Conservation (phyloP, 2,888 invertebrate species). For the Nebria salina region DNA sequence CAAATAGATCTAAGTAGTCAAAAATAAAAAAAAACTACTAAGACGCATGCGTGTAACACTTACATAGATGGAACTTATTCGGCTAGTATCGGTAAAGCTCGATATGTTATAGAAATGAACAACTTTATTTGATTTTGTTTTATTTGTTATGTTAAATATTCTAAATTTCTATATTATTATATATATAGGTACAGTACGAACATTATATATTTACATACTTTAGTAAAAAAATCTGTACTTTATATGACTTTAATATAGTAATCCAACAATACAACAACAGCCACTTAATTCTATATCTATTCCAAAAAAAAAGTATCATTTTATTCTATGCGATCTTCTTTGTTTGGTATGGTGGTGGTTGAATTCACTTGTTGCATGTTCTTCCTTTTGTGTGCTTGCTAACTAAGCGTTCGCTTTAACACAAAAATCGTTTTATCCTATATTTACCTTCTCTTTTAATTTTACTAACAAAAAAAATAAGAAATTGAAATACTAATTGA, state of each 20-base stretch:
- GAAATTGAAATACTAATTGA: not conserved
- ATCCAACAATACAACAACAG: too few relatives aligned
- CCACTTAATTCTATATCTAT: too few relatives aligned
- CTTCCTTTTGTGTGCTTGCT: constrained; percentile 13
- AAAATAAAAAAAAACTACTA: not conserved
- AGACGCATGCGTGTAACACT: not conserved
- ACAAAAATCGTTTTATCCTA: constrained; percentile 1
- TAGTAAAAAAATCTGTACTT: not conserved
- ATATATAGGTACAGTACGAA: too few relatives aligned
- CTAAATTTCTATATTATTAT: too few relatives aligned
- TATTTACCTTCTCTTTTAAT: constrained; percentile 1
- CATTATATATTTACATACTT: too few relatives aligned
- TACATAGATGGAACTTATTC: not conserved
- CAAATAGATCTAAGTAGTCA: not conserved
- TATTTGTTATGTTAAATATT: too few relatives aligned
- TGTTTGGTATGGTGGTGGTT: constrained; percentile 19
- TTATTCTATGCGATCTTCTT: not conserved
- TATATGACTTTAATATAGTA: too few relatives aligned
- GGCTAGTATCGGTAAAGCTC: not conserved
- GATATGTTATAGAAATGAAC: not conserved
- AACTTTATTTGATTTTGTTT: not conserved
- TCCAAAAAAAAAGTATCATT: too few relatives aligned
- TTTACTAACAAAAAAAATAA: not conserved
- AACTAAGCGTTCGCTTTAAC: not conserved
- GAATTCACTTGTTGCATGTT: constrained; percentile 11